phyloP scores from a whole-genome alignment of 2,888 invertebrate genomes.

The Thalpophila matura region DNA sequence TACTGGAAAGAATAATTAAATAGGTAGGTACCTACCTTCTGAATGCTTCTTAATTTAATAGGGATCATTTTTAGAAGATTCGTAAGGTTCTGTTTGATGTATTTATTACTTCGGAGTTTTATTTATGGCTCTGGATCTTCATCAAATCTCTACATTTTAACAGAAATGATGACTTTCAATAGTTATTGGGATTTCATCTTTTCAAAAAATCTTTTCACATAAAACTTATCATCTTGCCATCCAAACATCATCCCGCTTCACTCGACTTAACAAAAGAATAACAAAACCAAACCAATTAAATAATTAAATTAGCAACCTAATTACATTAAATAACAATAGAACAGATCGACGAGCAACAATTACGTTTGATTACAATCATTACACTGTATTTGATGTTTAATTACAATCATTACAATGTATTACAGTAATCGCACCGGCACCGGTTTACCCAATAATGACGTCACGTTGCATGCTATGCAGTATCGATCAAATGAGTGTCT shows the following conservation, averaged over 20 bases:
- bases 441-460: conserved; percentile 47
- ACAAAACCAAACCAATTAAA: conserved; percentile 6
- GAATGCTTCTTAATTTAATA: no score
- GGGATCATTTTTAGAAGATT: no score
- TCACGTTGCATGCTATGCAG: conserved; percentile 35
- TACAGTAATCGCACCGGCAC: conserved; percentile 1
- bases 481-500: conserved; percentile 28
- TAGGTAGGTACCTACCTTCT: no score
- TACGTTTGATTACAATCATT: conserved; percentile 33
- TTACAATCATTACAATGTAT: conserved; percentile 7
- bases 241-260: neutral
- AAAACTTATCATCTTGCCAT: no score
- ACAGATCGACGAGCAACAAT: conserved; percentile 22
- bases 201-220: no score
- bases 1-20: no score
- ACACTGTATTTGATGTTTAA: conserved; percentile 5
- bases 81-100: no score
- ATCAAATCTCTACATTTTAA: no score
- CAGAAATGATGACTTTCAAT: no score
- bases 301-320: conserved; percentile 14
- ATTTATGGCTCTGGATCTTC: no score
- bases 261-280: neutral
- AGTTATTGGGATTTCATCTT: no score
- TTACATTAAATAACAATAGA: conserved; percentile 37
- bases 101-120: no score